Evolutionary conservation across 2,797 vertebrate genomes (phyloP), one percentile per base, ranked within the genome.

Genomic region (Sylvilagus floridanus): DNA sequence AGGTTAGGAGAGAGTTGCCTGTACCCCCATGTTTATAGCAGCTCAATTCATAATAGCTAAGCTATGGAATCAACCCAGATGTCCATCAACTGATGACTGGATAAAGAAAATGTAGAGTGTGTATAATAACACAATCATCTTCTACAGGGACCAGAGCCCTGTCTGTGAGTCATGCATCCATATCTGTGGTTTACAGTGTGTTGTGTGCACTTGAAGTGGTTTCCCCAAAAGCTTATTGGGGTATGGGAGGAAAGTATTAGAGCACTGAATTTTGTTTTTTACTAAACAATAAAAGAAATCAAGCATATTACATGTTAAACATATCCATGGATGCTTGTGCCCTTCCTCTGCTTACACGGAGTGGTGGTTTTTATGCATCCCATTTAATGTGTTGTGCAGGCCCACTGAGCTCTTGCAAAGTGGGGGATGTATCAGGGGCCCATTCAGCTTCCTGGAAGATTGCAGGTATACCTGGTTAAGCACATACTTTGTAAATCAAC

Each of bases 151-250:
- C n/a, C 19, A 0, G 4, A 10, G 21, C 28, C 19, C 28, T 28
- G 50, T 0, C 6, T 5, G 4, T 14, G 22, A 0, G 1, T 37
- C 66, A 8, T 3, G 12, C 2, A 2, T 3, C 63, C 13, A 0
- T 0, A 5, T 24, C 32, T 1, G 21, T 0, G 65, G 0, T 22
- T 8, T 17, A 7, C 7, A 6, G 3, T 3, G 1, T 68, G 0
- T 17, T 4, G 21, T 30, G 4, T 32, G 9, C 1, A 4, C 21
- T 30, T 5, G 54, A 16, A 24, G 26, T 14, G 26, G 28, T 54
- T 12, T n/a, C 12, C 14, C 14, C 1, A 52, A 17, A 28, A 71
- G 35, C 28, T 28, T n/a, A 19, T 2, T 28, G 14, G 8, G 10
- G 1, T 2, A 13, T 21, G 19, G 62, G 2, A 76, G 50, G n/a